phyloP scores from a whole-genome alignment of 2,888 invertebrate genomes.

The Monoplex corrugatus region DNA sequence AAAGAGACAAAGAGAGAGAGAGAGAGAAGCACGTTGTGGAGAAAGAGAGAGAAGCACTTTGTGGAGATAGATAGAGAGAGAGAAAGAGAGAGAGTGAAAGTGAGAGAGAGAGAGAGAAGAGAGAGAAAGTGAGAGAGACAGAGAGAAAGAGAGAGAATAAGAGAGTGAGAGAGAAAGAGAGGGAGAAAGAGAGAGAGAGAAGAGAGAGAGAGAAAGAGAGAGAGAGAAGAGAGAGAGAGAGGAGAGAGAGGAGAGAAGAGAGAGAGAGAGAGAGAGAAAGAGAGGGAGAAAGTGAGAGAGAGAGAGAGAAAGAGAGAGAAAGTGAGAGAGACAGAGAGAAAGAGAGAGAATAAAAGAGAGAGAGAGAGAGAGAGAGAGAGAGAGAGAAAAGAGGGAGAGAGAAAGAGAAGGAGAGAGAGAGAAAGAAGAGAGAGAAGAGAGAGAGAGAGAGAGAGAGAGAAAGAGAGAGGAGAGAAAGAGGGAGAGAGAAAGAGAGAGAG shows the following conservation, averaged over 20 bases:
- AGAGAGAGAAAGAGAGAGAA: too few species aligned
- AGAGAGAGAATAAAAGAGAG: not conserved
- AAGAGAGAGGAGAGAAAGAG: not conserved
- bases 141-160: too few species aligned
- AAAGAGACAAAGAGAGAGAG: too few species aligned
- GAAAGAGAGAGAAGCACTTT: too few species aligned
- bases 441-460: not conserved
- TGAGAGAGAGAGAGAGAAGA: too few species aligned
- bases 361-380: not conserved
- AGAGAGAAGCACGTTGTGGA: too few species aligned
- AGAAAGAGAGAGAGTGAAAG: too few species aligned
- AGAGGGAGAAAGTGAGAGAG: not conserved
- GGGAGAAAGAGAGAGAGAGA: not conserved
- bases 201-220: not conserved
- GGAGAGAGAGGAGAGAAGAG: not conserved
- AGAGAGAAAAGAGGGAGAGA: not conserved
- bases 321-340: not conserved
- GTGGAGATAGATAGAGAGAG: too few species aligned
- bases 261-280: not conserved
- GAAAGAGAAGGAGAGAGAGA: too few species aligned
- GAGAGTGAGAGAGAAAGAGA: not conserved
- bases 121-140: too few species aligned
- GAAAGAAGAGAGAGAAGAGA: not conserved
- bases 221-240: not conserved
- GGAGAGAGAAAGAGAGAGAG: not conserved